Percentiles rank a stretch among this genome's conserved stretches.
These are phyloP conservation scores for Drosophila meridionalis DNA, from an alignment of 2,888 invertebrate species.

Conservation along the genomic window DNA sequence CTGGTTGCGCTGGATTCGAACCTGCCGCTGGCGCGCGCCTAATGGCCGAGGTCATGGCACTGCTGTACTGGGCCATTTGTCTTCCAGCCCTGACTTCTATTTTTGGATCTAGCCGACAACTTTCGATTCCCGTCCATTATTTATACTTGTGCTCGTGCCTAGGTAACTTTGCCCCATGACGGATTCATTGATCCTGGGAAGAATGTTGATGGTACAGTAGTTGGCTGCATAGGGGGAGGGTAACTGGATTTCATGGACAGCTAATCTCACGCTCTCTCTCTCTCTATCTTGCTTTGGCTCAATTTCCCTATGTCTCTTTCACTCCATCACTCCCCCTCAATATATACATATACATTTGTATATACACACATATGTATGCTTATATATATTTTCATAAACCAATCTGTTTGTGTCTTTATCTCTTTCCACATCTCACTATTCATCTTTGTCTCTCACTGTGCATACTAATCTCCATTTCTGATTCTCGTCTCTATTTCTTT, in stretches of 20 bases:
- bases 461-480: background rate
- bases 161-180: too few relatives aligned
- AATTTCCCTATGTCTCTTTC: background rate
- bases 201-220: background rate
- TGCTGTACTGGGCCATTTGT: conserved; percentile 5
- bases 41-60: conserved; percentile 2
- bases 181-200: background rate
- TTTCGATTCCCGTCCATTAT: background rate
- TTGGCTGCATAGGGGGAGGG: too few relatives aligned
- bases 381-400: background rate
- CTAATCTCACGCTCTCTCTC: background rate
- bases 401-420: background rate
- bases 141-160: background rate
- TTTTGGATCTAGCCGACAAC: conserved; percentile 2
- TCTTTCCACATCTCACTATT: background rate
- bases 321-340: background rate
- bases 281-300: background rate
- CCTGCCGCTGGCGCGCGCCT: background rate
- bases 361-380: too few relatives aligned
- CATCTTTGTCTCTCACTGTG: background rate
- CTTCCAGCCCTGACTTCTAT: background rate
- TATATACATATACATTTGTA: too few relatives aligned
- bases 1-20: background rate
- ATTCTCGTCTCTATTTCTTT: background rate
- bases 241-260: background rate